Evolutionary conservation across 53 echinoderm and acorn worm species (phyloP).

Genomic region (Hippasteria phrygiana): DNA sequence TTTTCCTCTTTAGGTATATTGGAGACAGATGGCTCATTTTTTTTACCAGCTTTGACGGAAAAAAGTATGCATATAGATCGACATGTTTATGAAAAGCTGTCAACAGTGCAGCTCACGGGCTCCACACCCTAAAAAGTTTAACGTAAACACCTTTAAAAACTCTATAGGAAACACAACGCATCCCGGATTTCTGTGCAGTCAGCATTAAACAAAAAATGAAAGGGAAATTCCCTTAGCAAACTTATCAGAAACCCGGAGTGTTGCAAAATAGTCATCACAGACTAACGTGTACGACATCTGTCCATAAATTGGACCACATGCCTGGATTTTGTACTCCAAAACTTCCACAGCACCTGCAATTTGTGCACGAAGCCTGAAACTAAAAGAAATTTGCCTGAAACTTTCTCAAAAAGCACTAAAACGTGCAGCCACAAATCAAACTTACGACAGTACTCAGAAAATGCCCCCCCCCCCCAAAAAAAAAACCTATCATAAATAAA

Average conservation of each 20-base stretch:
- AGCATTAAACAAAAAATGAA: slow-evolving; percentile 18
- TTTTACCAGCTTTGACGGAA: background rate
- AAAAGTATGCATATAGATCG: background rate
- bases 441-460: slow-evolving; percentile 22
- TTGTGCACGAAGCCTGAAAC: too few species aligned
- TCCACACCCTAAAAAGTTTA: background rate
- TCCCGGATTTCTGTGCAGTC: slow-evolving; percentile 42
- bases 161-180: background rate
- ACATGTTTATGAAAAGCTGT: background rate
- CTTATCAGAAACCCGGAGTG: background rate
- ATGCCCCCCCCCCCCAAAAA: too few species aligned
- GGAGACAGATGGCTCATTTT: too few species aligned
- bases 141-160: slow-evolving; percentile 19
- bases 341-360: too few species aligned
- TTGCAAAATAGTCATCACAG: background rate
- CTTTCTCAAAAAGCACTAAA: background rate
- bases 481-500: slow-evolving; percentile 45
- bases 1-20: too few species aligned
- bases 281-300: background rate
- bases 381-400: background rate
- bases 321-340: too few species aligned
- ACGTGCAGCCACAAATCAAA: slow-evolving; percentile 31
- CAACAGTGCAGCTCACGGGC: background rate
- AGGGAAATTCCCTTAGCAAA: background rate
- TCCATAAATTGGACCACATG: background rate